Percentiles rank a stretch among this genome's conserved stretches.
Evolutionary conservation across 2,113 vertebrate species (phyloP).

Genomic region (Zootoca vivipara): DNA sequence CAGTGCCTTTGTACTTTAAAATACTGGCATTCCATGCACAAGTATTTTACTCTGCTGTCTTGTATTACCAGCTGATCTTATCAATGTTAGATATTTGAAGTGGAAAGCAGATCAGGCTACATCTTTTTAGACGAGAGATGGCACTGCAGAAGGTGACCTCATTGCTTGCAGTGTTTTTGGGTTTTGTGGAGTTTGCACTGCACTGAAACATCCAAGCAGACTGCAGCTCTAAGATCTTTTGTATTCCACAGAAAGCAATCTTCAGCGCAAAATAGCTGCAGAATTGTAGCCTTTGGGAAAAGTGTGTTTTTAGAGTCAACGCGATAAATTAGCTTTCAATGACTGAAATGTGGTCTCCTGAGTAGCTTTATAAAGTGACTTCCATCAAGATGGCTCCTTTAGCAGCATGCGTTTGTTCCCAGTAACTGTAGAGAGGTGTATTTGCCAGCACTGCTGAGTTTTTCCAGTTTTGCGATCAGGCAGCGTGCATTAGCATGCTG

Average conservation of each 20-base stretch:
- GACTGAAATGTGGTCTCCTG: neutral
- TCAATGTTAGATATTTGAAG: neutral
- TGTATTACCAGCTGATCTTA: neutral
- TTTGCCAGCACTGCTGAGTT: constrained; percentile 48
- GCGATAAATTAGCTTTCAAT: neutral
- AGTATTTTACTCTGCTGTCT: neutral
- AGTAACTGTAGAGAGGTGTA: constrained; percentile 22
- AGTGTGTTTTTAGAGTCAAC: neutral
- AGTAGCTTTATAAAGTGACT: neutral
- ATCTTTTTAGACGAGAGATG: neutral
- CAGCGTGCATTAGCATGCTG: neutral
- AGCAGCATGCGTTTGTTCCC: constrained; percentile 12
- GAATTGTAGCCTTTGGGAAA: neutral
- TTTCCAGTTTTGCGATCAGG: constrained; percentile 38
- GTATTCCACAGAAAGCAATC: neutral
- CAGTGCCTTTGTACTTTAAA: neutral
- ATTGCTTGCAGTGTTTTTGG: neutral
- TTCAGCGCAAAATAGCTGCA: neutral
- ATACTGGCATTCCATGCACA: neutral
- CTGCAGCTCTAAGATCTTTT: neutral
- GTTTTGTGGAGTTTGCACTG: neutral
- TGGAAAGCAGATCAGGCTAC: neutral
- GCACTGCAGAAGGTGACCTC: neutral
- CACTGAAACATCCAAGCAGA: neutral
- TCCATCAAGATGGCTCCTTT: constrained; percentile 18